Evolutionary conservation across 2,888 invertebrate genomes (phyloP).

Genomic region (Alentia gelatinosa): DNA sequence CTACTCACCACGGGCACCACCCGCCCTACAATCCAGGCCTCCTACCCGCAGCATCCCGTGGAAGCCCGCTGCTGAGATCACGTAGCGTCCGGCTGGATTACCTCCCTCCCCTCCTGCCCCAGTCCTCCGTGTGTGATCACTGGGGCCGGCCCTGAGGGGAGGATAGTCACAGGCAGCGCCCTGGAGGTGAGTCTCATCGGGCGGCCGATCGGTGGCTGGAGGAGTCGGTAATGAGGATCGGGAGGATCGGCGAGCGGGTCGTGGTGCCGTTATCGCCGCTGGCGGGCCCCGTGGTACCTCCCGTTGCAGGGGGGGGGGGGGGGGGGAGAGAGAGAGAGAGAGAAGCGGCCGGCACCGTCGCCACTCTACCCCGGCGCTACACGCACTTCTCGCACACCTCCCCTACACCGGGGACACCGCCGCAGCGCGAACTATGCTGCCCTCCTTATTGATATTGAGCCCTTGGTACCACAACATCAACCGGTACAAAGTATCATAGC

Average conservation of each 20-base stretch:
- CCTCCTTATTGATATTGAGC: constrained; percentile 22
- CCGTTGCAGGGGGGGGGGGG: background rate
- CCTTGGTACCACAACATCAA: background rate
- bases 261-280: background rate
- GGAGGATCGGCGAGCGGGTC: background rate
- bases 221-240: background rate
- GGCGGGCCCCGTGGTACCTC: background rate
- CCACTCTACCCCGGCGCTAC: background rate
- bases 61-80: too few relatives aligned
- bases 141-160: too few relatives aligned
- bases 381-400: background rate
- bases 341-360: background rate
- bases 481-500: constrained; percentile 28
- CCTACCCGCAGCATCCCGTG: background rate
- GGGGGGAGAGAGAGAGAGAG: background rate
- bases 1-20: background rate
- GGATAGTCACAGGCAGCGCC: too few relatives aligned
- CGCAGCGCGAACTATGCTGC: background rate
- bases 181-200: background rate
- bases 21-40: background rate
- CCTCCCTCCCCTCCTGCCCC: too few relatives aligned
- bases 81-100: background rate
- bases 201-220: background rate
- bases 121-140: background rate
- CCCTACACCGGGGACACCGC: background rate